Percentiles rank a stretch among this genome's conserved stretches.
Evolutionary conservation across 2,888 invertebrate genomes (phyloP).

Genomic region (Apamea epomidion): DNA sequence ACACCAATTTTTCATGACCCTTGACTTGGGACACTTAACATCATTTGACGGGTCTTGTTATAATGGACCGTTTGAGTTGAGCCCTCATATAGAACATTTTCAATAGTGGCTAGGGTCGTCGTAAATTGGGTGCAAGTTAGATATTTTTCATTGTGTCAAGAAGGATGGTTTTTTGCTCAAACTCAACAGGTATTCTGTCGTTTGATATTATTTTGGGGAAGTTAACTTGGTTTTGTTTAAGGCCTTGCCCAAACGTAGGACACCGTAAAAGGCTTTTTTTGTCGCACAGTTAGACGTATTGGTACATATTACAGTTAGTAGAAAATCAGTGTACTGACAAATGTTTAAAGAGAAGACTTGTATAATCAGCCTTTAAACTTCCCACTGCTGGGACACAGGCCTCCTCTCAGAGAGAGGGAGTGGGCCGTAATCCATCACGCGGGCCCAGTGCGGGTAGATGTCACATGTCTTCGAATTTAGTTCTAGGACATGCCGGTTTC

Average conservation of each 20-base stretch:
- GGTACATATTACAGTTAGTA: too few species aligned
- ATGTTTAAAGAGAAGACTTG: too few species aligned
- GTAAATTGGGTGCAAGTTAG: background rate
- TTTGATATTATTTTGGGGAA: conserved; percentile 10
- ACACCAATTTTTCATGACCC: conserved; percentile 17
- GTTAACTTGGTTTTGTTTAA: background rate
- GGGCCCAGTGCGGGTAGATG: too few species aligned
- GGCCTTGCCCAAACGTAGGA: background rate
- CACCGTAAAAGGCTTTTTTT: too few species aligned
- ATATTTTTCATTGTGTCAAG: conserved; percentile 26
- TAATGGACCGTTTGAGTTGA: background rate
- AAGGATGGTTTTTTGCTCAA: background rate
- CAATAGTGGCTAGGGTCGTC: background rate
- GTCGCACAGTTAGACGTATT: too few species aligned
- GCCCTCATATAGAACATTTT: background rate
- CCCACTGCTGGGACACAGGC: too few species aligned
- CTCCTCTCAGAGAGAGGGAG: too few species aligned
- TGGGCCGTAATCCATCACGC: too few species aligned
- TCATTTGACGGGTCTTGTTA: conserved; percentile 18
- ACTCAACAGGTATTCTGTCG: conserved; percentile 32
- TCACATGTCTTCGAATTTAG: too few species aligned
- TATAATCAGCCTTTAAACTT: too few species aligned
- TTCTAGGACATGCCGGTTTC: too few species aligned
- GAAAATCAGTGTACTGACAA: too few species aligned
- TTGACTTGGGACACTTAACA: conserved; percentile 16